Evolutionary conservation across 2,113 vertebrate genomes (phyloP).

Genomic region (Phylloscopus trochilus): DNA sequence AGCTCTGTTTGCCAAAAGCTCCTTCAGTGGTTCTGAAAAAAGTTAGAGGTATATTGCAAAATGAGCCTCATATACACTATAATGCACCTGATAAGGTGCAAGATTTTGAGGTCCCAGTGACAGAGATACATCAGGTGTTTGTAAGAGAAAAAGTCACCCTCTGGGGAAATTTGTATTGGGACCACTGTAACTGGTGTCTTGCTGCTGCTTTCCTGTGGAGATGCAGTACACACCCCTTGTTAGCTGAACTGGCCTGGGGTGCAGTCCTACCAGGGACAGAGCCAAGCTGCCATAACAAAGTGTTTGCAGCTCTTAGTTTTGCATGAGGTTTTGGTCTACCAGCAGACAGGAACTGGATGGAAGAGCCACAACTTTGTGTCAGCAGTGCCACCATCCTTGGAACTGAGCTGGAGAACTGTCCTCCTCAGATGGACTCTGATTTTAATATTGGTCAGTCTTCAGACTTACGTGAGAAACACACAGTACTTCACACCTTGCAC

Average conservation of each 20-base stretch:
- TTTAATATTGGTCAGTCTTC: not conserved
- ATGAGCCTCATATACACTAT: fast-evolving
- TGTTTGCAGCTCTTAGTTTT: not conserved
- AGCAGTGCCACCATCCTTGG: fast-evolving
- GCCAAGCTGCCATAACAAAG: fast-evolving
- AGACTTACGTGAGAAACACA: fast-evolving
- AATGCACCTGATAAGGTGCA: not conserved
- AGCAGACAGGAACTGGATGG: not conserved
- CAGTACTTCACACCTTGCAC: fast-evolving
- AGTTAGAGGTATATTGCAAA: not conserved
- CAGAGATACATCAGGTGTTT: not conserved
- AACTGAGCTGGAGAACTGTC: not conserved
- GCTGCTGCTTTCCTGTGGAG: not conserved
- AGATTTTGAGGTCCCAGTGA: not conserved
- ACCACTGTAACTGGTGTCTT: not conserved
- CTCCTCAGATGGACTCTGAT: not conserved
- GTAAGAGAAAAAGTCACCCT: not conserved
- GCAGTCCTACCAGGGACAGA: not conserved
- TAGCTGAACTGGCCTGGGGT: not conserved
- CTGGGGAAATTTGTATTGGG: not conserved
- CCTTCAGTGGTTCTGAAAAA: not conserved
- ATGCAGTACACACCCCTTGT: fast-evolving
- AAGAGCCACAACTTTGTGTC: not conserved
- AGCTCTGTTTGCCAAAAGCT: not conserved
- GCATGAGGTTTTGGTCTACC: not conserved